Base-by-base conservation (phyloP, 1,140 invertebrate genomes). In the Euura saliciscinereae region DNA sequence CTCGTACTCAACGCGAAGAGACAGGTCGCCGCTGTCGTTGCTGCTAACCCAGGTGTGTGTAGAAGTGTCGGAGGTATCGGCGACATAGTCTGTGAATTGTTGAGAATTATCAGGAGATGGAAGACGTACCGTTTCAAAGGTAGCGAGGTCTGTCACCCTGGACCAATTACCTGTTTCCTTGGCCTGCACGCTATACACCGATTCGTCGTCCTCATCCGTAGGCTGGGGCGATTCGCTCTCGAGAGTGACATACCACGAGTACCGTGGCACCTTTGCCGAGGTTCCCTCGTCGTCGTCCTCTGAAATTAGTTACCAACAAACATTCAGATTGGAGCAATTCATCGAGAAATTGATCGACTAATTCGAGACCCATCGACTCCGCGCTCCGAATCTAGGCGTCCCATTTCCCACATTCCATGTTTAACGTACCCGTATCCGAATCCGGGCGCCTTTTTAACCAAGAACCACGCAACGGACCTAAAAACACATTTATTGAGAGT, bases 161-260 rank as follows among this genome's bases (percentile, higher is more conserved):
- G n/a, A n/a, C n/a, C n/a, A n/a, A n/a, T n/a, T 71, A 82, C 80
- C 80, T 65, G 80, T 82, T 76, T 82, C 80, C 66, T 79, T 74
- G 66, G 74, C 81, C 66, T 82, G 81, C 2, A 78, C 72, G 46
- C 78, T 79, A 71, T 81, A 78, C 59, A 82, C 72, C 10, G 81
- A 82, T 65, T 82, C 81, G 11, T 78, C 78, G 69, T 81, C 81
- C 64, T 82, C 81, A 73, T 79, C 78, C 0, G 79, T 80, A 0
- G 77, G 79, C n/a, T 70, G 10, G 0, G 78, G 77, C n/a, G 79
- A 80, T 74, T 82, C 80, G 44, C 76, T 78, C 13, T 82, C 80
- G 46, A 82, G 67, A 1, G 77, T 82, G 70, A 82, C 74, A 59
- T 79, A 79, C 73, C 79, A 82, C 0, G 71, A 75, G 44, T 68